These are phyloP conservation scores for Otis tarda DNA, from an alignment of 2,113 vertebrate species.

Conservation along the genomic window DNA sequence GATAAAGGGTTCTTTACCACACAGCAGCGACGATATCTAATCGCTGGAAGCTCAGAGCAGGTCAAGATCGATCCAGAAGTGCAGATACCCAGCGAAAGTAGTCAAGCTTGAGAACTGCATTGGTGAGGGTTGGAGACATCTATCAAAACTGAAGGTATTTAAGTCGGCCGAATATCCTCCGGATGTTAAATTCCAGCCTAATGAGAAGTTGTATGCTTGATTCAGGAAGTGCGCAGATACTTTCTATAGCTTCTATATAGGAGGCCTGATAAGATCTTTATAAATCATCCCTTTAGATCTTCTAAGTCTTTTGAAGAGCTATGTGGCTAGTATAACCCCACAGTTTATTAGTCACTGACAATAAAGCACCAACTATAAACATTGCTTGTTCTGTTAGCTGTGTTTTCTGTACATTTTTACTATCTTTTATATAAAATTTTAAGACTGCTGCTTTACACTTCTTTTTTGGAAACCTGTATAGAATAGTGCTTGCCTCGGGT, in stretches of 20 bases:
- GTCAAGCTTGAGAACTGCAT: not conserved
- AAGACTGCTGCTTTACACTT: not conserved
- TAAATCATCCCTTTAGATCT: not conserved
- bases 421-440: not conserved
- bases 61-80: not conserved
- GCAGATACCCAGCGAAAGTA: not conserved
- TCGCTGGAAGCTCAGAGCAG: not conserved
- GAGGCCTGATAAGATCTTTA: not conserved
- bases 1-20: not conserved
- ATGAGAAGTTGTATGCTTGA: rapidly evolving
- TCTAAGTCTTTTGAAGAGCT: not conserved
- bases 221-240: rapidly evolving
- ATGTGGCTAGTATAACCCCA: not conserved
- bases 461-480: not conserved
- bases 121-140: not conserved
- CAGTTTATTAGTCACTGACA: not conserved
- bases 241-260: rapidly evolving
- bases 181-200: not conserved
- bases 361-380: not conserved
- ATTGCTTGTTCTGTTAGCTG: not conserved
- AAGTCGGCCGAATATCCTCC: no score
- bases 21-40: not conserved
- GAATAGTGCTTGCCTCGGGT: not conserved
- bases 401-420: not conserved
- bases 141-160: not conserved